A percentile compares a stretch with the other conserved stretches of the same genome.
Conservation (phyloP, 2,113 vertebrate genomes). For the Elaphurus davidianus region DNA sequence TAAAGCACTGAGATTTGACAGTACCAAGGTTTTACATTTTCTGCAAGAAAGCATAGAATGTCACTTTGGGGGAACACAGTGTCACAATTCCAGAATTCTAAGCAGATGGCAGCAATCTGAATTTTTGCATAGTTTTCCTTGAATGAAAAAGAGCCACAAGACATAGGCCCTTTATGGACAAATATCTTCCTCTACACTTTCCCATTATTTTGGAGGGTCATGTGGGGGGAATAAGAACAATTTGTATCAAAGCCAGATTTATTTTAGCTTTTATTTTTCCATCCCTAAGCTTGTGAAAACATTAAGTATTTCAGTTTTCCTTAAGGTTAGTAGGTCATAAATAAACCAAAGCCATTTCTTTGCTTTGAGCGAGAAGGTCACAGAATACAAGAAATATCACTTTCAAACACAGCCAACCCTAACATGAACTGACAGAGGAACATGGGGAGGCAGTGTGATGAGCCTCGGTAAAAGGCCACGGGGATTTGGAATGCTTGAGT, state of each 20-base stretch:
- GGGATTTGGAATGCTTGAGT: constrained; percentile 77
- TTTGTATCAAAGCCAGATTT: constrained; percentile 68
- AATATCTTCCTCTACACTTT: neutral
- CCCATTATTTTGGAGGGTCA: neutral
- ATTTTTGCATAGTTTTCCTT: neutral
- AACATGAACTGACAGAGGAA: constrained; percentile 87
- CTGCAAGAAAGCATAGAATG: neutral
- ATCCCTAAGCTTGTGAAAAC: constrained; percentile 61
- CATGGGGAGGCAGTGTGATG: constrained; percentile 78
- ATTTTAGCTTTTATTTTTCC: constrained; percentile 73
- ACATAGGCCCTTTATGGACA: neutral
- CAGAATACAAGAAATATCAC: constrained; percentile 71
- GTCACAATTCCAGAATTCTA: neutral
- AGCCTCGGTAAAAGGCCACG: constrained; percentile 75
- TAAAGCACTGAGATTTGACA: neutral
- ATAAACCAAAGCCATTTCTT: constrained; percentile 83
- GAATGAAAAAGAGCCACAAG: neutral
- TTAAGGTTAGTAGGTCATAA: constrained; percentile 84
- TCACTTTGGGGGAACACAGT: neutral
- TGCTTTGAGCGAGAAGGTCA: constrained; percentile 78
- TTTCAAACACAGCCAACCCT: constrained; percentile 71
- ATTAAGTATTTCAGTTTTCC: constrained; percentile 63
- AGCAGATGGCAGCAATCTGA: neutral
- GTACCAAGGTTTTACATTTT: neutral
- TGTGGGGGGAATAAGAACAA: neutral